phyloP scores from a whole-genome alignment of 2,797 vertebrate genomes.

The Phoxinus dragarum region DNA sequence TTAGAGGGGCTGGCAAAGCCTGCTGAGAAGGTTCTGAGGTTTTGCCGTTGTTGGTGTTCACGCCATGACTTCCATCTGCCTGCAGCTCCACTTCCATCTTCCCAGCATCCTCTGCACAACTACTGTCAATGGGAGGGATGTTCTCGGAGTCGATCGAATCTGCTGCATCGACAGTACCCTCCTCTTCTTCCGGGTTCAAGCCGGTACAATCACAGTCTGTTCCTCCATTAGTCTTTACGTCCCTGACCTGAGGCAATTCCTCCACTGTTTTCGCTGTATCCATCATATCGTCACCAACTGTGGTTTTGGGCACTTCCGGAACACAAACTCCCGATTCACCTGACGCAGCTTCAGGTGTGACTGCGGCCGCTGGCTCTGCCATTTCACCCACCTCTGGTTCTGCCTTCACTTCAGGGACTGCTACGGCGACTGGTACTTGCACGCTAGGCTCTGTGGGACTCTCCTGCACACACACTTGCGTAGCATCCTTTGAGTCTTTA shows the following conservation, averaged over 20 bases:
- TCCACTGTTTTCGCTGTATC: conserved; percentile 18
- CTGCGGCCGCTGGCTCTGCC: conserved; percentile 78
- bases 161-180: conserved; percentile 44
- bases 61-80: conserved; percentile 77
- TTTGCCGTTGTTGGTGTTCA: conserved; percentile 83
- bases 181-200: conserved; percentile 50
- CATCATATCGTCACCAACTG: conserved; percentile 21
- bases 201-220: conserved; percentile 55
- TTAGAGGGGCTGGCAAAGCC: conserved; percentile 89
- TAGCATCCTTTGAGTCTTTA: conserved; percentile 51
- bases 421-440: conserved; percentile 56
- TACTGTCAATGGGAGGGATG: conserved; percentile 79
- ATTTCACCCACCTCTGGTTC: conserved; percentile 50
- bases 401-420: conserved; percentile 49
- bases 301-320: conserved; percentile 27
- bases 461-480: conserved; percentile 33
- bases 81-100: conserved; percentile 80
- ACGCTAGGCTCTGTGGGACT: conserved; percentile 54
- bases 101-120: conserved; percentile 77
- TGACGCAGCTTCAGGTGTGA: conserved; percentile 49
- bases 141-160: conserved; percentile 71
- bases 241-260: conserved; percentile 42
- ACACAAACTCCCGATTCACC: conserved; percentile 28
- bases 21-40: conserved; percentile 86
- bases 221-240: conserved; percentile 56